Evolutionary conservation across 2,113 vertebrate species (phyloP), one percentile per base, ranked within the genome.

Genomic region (Trogon melanurus): DNA sequence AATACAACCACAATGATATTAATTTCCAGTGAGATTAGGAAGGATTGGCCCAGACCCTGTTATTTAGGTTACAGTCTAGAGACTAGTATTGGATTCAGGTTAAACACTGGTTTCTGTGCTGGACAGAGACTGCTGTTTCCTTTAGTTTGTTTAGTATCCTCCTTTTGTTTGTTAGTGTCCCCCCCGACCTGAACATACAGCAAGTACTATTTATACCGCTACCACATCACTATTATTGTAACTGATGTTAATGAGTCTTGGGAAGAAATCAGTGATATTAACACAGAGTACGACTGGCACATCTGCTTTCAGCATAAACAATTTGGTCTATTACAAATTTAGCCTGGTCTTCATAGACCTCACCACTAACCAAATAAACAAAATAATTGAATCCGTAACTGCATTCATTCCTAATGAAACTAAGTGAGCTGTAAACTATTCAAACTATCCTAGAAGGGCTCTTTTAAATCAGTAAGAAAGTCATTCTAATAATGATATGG

Each of bases 231-330:
- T 23, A 57, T 22, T 41, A 56, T 30, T 85, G 88, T 51, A 75
- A 88, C 14, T 47, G n/a, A 70, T 65, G 60, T 23, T 74, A 88
- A 93, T 53, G 50, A 80, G 19, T 26, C 22, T 76, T 32, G 76
- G 61, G 34, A 91, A 93, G 5, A 95, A 92, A 80, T 4, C 11
- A 83, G 20, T 22, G 25, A 41, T 29, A 85, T 20, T 76, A 86
- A 70, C 13, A 79, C 7, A 79, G 36, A 66, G 17, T n/a, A 79
- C 44, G 73, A 91, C 60, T 56, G 32, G 27, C 62, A 88, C 25
- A 62, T 80, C 53, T 72, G 66, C 82, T 88, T 93, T 85, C 56
- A 83, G 47, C 27, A 93, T 27, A 76, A 93, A 90, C 50, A 78
- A 66, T 27, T 80, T 0, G 62, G 61, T 89, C 93, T 66, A 54